These are phyloP conservation scores for Eulemur rubriventer DNA, from an alignment of 2,797 vertebrate genomes.

Conservation along the genomic window DNA sequence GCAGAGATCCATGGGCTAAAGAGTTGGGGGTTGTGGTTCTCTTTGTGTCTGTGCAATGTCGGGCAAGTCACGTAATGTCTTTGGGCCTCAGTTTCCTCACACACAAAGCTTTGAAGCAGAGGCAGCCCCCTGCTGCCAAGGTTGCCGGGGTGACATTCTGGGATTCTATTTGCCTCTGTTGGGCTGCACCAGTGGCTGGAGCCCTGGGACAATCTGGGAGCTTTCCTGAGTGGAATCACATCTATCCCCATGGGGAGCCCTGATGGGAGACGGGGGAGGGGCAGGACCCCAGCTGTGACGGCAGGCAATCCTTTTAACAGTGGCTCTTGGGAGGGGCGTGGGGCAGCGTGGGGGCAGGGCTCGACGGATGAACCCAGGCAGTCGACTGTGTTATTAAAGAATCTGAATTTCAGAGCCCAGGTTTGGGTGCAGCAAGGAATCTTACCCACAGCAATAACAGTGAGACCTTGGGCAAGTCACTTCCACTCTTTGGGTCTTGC, in stretches of 20 bases:
- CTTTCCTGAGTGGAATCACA: background rate
- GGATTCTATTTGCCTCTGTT: background rate
- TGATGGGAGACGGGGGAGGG: background rate
- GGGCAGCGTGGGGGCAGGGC: background rate
- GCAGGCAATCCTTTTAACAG: background rate
- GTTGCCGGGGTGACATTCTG: background rate
- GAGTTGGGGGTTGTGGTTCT: background rate
- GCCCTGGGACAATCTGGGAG: background rate
- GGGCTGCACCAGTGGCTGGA: background rate
- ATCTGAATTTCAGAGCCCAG: background rate
- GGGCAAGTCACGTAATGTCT: background rate
- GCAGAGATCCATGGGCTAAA: rapidly evolving
- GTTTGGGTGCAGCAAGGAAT: background rate
- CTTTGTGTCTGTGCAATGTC: background rate
- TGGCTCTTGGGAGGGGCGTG: background rate
- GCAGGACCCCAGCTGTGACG: background rate
- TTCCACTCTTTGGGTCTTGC: background rate
- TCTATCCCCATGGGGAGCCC: background rate
- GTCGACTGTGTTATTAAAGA: background rate
- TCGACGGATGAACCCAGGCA: background rate
- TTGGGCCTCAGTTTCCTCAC: background rate
- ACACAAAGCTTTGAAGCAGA: background rate
- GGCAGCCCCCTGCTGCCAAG: background rate
- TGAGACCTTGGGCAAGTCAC: background rate
- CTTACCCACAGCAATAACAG: background rate